Percentiles rank a stretch among this genome's conserved stretches.
Evolutionary conservation across 1,140 invertebrate genomes (phyloP).

Genomic region (Drosophila bocki): DNA sequence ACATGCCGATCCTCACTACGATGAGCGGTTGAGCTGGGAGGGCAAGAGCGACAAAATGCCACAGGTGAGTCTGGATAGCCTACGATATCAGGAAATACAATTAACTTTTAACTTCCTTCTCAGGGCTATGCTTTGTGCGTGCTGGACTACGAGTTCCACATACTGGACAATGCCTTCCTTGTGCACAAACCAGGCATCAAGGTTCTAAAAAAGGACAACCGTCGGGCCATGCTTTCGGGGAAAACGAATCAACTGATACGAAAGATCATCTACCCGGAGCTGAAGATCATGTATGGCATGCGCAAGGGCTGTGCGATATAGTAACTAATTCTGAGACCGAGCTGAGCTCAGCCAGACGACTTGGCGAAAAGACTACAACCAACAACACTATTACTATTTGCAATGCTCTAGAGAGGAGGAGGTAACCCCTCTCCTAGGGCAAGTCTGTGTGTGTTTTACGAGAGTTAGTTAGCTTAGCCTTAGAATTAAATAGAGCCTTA

Average conservation of each 20-base stretch:
- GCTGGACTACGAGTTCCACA: conserved; percentile 95
- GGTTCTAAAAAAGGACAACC: conserved; percentile 90
- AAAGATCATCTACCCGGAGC: conserved; percentile 93
- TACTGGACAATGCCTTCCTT: conserved; percentile 95
- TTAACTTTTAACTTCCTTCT: conserved; percentile 56
- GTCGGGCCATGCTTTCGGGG: conserved; percentile 90
- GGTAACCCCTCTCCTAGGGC: neutral
- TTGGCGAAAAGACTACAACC: conserved; percentile 68
- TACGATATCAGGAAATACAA: conserved; percentile 28
- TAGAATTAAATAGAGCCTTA: conserved; percentile 62
- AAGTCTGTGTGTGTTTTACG: conserved; percentile 60
- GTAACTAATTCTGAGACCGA: conserved; percentile 84
- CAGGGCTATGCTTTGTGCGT: conserved; percentile 95
- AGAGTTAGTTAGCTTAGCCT: conserved; percentile 35
- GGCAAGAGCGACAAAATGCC: conserved; percentile 97
- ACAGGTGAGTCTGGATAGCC: conserved; percentile 87
- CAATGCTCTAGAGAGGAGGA: conserved; percentile 64
- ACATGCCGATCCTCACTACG: conserved; percentile 94
- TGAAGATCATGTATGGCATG: conserved; percentile 92
- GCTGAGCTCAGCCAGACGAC: conserved; percentile 64
- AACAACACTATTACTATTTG: conserved; percentile 67
- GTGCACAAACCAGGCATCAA: conserved; percentile 95
- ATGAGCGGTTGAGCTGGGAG: conserved; percentile 95
- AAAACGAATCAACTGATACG: conserved; percentile 93
- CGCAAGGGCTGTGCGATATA: conserved; percentile 93